phyloP scores from a whole-genome alignment of 2,888 invertebrate genomes.

The Strigamia maritima region DNA sequence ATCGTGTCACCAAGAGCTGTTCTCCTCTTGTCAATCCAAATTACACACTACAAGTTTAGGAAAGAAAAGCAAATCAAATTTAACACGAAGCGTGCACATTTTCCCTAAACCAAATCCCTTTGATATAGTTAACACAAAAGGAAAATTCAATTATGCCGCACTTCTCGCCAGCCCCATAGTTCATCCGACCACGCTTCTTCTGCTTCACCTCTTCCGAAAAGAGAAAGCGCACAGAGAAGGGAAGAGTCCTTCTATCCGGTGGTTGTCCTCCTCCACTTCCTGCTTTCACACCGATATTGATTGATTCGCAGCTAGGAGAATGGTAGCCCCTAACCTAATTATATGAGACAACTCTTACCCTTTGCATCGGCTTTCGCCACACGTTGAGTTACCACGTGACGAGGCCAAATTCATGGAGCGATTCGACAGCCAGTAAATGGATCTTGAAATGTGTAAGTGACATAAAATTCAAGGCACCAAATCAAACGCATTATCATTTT shows the following conservation, averaged over 20 bases:
- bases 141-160: constrained; percentile 29
- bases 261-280: constrained; percentile 24
- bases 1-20: constrained; percentile 12
- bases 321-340: constrained; percentile 14
- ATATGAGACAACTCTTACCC: constrained; percentile 9
- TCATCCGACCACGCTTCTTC: constrained; percentile 24
- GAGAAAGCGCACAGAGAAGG: constrained; percentile 1
- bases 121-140: constrained; percentile 29
- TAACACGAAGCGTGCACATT: constrained; percentile 15
- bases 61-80: neutral
- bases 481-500: no score
- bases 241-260: constrained; percentile 27
- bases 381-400: neutral
- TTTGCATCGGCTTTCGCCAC: constrained; percentile 8
- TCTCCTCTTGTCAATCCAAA: constrained; percentile 10
- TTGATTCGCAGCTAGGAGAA: constrained; percentile 20
- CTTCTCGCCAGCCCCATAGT: constrained; percentile 5
- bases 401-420: neutral
- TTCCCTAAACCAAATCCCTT: constrained; percentile 19
- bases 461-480: no score
- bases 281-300: constrained; percentile 11
- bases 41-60: neutral
- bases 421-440: neutral
- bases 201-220: constrained; percentile 13
- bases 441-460: constrained; percentile 6